Conservation (phyloP, 1,140 invertebrate species). For the Tetragonula clypearis region DNA sequence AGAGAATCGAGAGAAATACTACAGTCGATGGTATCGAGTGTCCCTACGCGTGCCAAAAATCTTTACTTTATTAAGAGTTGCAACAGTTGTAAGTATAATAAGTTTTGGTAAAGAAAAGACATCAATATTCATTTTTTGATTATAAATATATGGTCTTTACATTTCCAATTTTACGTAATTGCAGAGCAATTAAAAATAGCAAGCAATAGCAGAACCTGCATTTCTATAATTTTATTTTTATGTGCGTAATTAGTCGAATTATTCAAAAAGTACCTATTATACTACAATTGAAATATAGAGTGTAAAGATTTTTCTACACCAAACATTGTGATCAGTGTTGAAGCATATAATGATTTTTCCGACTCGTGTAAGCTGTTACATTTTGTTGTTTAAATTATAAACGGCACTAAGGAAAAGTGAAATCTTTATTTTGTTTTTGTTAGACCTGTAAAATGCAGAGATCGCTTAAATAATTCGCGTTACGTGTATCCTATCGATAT, state of each 20-base stretch:
- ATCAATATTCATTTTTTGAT: background rate
- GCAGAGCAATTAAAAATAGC: no score
- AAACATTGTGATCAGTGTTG: constrained; percentile 17
- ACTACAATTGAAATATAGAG: background rate
- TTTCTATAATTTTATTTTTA: background rate
- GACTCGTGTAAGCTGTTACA: background rate
- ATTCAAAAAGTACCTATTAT: background rate
- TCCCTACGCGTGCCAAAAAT: constrained; percentile 51
- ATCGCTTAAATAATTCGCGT: background rate
- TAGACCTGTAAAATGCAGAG: background rate
- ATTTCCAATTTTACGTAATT: background rate
- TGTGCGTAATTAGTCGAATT: background rate
- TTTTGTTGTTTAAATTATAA: background rate
- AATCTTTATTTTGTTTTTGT: constrained; percentile 2
- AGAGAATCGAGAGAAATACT: constrained; percentile 28
- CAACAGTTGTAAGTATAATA: constrained; percentile 18
- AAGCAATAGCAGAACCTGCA: background rate
- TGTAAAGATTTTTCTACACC: background rate
- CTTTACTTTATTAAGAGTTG: background rate
- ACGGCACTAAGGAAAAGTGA: background rate
- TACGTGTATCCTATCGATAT: background rate
- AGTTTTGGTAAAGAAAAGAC: background rate
- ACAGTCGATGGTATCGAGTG: constrained; percentile 9
- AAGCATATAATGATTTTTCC: background rate
- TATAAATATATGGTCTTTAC: background rate